phyloP scores from a whole-genome alignment of 2,888 invertebrate genomes.

The Machimus atricapillus region DNA sequence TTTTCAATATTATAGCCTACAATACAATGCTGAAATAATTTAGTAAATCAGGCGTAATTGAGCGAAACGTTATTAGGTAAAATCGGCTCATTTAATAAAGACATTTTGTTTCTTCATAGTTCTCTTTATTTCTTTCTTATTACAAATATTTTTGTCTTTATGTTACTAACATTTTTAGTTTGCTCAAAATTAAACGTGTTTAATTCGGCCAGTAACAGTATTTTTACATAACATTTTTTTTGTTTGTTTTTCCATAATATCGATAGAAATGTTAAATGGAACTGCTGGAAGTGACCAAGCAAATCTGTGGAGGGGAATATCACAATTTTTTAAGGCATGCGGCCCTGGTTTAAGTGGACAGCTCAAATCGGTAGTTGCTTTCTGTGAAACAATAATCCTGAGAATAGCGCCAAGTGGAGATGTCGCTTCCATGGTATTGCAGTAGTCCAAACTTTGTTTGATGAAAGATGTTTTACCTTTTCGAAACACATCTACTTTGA shows the following conservation, averaged over 20 bases:
- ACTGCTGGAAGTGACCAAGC: neutral
- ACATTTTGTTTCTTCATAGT: too few relatives aligned
- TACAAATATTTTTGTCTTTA: neutral
- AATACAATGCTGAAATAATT: too few relatives aligned
- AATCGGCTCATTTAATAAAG: neutral
- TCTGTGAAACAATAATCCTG: neutral
- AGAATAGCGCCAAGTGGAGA: neutral
- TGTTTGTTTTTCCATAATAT: neutral
- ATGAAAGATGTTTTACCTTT: neutral
- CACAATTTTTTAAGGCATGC: neutral
- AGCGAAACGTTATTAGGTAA: too few relatives aligned
- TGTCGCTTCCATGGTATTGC: neutral
- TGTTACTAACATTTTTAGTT: too few relatives aligned
- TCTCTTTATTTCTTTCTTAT: neutral
- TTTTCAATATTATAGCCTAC: too few relatives aligned
- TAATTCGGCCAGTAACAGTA: neutral
- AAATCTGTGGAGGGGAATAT: neutral
- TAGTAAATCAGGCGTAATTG: too few relatives aligned
- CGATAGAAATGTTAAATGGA: neutral
- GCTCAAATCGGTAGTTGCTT: neutral
- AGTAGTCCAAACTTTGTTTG: neutral
- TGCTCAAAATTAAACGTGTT: neutral
- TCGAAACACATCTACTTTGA: neutral
- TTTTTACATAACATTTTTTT: neutral
- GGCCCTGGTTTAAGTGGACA: neutral